Evolutionary conservation across 2,797 vertebrate species (phyloP).

Genomic region (Scolopax rusticola): DNA sequence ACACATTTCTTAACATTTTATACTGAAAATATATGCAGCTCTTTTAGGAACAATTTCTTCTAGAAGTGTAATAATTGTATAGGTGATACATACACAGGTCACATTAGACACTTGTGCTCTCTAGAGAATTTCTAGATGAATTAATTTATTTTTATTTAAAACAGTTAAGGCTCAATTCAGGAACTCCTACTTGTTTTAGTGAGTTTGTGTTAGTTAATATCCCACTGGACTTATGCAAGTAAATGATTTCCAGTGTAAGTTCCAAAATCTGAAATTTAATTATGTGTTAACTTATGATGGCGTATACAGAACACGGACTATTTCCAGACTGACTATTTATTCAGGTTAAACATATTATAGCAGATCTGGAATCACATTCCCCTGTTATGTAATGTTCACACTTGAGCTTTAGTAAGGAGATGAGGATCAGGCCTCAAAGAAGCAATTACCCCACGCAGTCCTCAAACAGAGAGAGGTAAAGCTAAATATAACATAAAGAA

Average conservation of each 20-base stretch:
- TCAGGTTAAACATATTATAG: conserved; percentile 14
- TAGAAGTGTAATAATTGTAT: neutral
- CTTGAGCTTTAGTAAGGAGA: neutral
- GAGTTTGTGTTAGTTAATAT: neutral
- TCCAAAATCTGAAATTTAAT: conserved; percentile 17
- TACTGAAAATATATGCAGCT: neutral
- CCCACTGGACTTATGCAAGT: neutral
- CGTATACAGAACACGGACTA: neutral
- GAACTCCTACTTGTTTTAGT: neutral
- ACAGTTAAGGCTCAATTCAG: neutral
- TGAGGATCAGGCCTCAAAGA: conserved; percentile 27
- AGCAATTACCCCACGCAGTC: neutral
- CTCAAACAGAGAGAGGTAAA: conserved; percentile 23
- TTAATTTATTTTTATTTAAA: neutral
- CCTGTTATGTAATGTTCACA: neutral
- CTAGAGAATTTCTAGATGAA: neutral
- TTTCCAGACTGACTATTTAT: neutral
- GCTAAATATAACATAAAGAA: conserved; percentile 63
- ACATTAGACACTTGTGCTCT: neutral
- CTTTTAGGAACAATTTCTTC: neutral
- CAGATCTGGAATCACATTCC: neutral
- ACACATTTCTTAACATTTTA: neutral
- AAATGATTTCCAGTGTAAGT: neutral
- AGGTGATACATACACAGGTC: neutral
- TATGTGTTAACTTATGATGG: neutral